Evolutionary conservation across 2,113 vertebrate species (phyloP), one percentile per base, ranked within the genome.

Genomic region (Benitochromis conjunctus): DNA sequence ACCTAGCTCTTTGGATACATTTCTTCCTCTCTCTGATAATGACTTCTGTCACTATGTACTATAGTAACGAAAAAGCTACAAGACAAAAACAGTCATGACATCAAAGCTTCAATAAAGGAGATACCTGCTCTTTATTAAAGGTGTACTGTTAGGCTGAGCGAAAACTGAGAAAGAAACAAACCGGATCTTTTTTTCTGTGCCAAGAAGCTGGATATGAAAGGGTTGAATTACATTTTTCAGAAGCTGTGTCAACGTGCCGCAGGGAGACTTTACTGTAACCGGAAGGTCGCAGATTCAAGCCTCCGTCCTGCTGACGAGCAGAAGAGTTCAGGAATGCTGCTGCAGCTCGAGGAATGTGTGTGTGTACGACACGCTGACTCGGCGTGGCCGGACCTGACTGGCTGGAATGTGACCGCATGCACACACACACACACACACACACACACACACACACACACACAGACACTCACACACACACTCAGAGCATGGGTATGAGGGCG

Each of bases 361-460:
- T 85, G 41, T 77, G 74, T 34, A 55, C 2, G 6, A 51, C 12
- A 38, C 51, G 74, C 82, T 83, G 80, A 93, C 79, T 90, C 5
- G 9, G 87, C 85, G 29, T 48, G 41, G 38, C 18, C 3, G 29
- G 85, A 84, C 82, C 84, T 66, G 48, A 86, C 82, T 48, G 71
- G 36, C 83, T 87, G 92, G 91, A 94, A 94, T 94, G 88, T 94
- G 90, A 89, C 83, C 69, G 60, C 51, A 62, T 69, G 60, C n/a
- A 79, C n/a, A 55, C 4, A 4, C 64, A 55, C 55, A 41, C 21
- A 51, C 38, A 56, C 46, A 55, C 34, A 56, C 78, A 43, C 43
- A 64, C 51, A n/a, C 78, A 79, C n/a, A 55, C 4, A 5, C 64
- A 55, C 55, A 41, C 36, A 58, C 78, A 5, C 21, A 13, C 2